Evolutionary conservation across 1,140 invertebrate genomes (phyloP).

Genomic region (Apis cerana): DNA sequence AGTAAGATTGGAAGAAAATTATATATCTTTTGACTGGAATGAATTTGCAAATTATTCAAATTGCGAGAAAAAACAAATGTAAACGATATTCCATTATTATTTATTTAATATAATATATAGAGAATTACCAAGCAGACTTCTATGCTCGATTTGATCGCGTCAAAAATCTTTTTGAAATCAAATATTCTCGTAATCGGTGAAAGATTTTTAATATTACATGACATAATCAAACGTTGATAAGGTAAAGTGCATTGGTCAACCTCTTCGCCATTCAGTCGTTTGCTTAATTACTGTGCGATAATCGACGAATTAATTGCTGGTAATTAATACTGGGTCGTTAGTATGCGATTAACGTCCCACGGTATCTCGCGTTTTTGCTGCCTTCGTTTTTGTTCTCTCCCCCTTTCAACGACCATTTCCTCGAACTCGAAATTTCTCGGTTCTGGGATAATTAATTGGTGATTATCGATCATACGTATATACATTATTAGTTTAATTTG

Average conservation of each 20-base stretch:
- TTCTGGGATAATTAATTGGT: not conserved
- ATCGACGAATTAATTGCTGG: constrained; percentile 34
- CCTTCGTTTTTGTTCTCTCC: not conserved
- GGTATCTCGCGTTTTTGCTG: constrained; percentile 11
- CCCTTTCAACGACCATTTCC: not conserved
- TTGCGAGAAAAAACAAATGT: no score
- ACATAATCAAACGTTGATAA: not conserved
- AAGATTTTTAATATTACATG: not conserved
- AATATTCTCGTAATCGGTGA: not conserved
- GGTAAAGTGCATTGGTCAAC: not conserved
- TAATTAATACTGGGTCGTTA: constrained; percentile 38
- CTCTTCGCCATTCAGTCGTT: constrained; percentile 7
- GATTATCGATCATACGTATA: not conserved
- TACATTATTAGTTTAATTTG: no score
- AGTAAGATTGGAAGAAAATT: no score
- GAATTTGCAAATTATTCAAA: no score
- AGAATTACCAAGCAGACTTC: no score
- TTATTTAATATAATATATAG: no score
- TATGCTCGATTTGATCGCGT: no score
- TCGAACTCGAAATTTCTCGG: constrained; percentile 17
- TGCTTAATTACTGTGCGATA: constrained; percentile 29
- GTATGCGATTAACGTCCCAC: constrained; percentile 28
- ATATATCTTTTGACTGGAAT: no score
- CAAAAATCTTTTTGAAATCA: not conserved
- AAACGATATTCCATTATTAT: no score